Conservation (phyloP, 2,888 invertebrate species). For the Cheilosia pagana region DNA sequence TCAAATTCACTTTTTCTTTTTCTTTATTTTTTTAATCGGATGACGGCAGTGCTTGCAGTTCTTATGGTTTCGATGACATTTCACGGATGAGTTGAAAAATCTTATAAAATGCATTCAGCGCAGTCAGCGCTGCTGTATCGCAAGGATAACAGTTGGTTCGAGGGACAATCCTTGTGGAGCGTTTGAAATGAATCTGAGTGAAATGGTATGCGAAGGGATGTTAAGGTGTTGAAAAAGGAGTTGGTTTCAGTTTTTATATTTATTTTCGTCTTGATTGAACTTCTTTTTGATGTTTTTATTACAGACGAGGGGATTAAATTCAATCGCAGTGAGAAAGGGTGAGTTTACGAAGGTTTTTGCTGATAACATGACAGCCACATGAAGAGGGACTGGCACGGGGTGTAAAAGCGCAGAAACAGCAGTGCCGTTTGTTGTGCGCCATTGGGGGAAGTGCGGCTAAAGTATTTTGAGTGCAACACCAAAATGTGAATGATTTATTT, state of each 20-base stretch:
- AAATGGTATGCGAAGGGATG: slow-evolving; percentile 5
- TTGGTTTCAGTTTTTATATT: slow-evolving; percentile 12
- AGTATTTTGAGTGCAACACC: no score
- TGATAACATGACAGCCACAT: no score
- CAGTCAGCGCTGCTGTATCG: slow-evolving; percentile 20
- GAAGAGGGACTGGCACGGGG: no score
- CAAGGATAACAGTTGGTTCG: neutral
- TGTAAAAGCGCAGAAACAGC: no score
- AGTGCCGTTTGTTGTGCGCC: no score
- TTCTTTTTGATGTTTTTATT: neutral
- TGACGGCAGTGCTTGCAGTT: slow-evolving; percentile 22
- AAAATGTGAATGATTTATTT: no score
- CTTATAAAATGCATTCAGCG: slow-evolving; percentile 39
- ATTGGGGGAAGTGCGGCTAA: no score
- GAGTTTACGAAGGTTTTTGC: no score
- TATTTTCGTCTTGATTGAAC: neutral
- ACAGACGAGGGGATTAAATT: neutral
- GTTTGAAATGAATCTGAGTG: neutral
- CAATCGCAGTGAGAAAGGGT: no score
- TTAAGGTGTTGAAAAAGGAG: slow-evolving; percentile 29
- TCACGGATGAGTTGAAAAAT: slow-evolving; percentile 47
- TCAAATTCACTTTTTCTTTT: slow-evolving; percentile 20
- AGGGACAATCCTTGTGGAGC: neutral
- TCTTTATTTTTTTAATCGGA: slow-evolving; percentile 34
- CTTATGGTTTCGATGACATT: slow-evolving; percentile 46